Conservation (phyloP, 1,140 invertebrate genomes). For the Diorhabda sublineata region DNA sequence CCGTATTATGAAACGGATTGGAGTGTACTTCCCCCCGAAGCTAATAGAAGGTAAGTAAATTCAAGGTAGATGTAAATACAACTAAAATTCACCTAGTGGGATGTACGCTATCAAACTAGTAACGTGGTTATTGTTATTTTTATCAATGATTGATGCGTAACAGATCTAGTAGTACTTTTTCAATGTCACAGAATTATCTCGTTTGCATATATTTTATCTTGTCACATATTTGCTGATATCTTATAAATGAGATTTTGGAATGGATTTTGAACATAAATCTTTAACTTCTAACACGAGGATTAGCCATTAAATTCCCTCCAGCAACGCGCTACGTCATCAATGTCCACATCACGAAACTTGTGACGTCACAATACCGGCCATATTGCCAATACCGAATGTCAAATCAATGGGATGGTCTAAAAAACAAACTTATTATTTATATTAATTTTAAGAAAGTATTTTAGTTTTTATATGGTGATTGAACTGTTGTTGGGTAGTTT, state of each 20-base stretch:
- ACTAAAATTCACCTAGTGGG: too few species aligned
- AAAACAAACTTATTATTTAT: slow-evolving; percentile 19
- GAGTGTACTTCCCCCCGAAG: slow-evolving; percentile 75
- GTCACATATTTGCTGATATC: background rate
- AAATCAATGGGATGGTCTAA: slow-evolving; percentile 32
- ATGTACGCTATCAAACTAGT: too few species aligned
- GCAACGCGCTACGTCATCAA: background rate
- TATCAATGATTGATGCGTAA: background rate
- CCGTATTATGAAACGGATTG: slow-evolving; percentile 72
- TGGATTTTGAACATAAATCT: background rate
- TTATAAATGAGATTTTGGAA: background rate
- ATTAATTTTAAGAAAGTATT: slow-evolving; percentile 3
- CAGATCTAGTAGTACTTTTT: background rate
- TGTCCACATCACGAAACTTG: slow-evolving; percentile 9
- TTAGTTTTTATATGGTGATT: background rate
- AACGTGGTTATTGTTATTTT: too few species aligned
- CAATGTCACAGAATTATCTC: background rate
- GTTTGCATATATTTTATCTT: background rate
- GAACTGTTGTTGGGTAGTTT: slow-evolving; percentile 5
- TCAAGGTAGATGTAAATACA: too few species aligned
- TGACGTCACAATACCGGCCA: slow-evolving; percentile 32
- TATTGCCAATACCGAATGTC: slow-evolving; percentile 29
- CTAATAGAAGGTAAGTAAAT: slow-evolving; percentile 68
- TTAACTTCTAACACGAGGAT: background rate
- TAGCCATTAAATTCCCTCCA: background rate